These are phyloP conservation scores for Carpatolechia fugitivella DNA, from an alignment of 2,888 invertebrate genomes.

Conservation along the genomic window DNA sequence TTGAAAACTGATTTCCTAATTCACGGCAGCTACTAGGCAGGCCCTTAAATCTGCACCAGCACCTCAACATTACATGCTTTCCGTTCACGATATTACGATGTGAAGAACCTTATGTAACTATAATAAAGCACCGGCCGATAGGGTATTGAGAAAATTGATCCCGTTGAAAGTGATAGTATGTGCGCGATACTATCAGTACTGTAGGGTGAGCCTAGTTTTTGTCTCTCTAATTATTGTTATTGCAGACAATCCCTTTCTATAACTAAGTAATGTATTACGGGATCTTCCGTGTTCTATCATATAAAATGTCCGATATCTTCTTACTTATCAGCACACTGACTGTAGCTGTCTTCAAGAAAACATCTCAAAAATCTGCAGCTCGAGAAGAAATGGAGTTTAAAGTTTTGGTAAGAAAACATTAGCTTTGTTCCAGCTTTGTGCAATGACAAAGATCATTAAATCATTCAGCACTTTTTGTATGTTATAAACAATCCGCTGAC, in stretches of 20 bases:
- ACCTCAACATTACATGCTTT: too few species aligned
- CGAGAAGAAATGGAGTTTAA: constrained; percentile 45
- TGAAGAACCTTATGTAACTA: background rate
- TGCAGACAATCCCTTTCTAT: constrained; percentile 58
- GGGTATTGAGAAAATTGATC: constrained; percentile 12
- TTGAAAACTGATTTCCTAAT: too few species aligned
- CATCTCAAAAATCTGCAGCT: constrained; percentile 19
- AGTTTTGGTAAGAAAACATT: constrained; percentile 47
- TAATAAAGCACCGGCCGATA: background rate
- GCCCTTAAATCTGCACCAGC: too few species aligned
- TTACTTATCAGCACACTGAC: constrained; percentile 41
- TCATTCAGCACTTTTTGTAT: too few species aligned
- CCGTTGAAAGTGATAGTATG: constrained; percentile 31
- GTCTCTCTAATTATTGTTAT: constrained; percentile 31
- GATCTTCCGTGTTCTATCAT: constrained; percentile 59
- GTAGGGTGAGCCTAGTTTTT: constrained; percentile 27
- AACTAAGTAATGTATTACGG: constrained; percentile 23
- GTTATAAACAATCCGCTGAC: too few species aligned
- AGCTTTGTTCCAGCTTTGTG: background rate
- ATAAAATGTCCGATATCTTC: constrained; percentile 50
- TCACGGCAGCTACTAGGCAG: too few species aligned
- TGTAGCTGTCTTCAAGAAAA: constrained; percentile 32
- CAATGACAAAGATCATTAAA: too few species aligned
- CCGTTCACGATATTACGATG: background rate
- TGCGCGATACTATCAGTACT: constrained; percentile 26